These are phyloP conservation scores for Numida meleagris DNA, from an alignment of 2,113 vertebrate species.

Conservation along the genomic window DNA sequence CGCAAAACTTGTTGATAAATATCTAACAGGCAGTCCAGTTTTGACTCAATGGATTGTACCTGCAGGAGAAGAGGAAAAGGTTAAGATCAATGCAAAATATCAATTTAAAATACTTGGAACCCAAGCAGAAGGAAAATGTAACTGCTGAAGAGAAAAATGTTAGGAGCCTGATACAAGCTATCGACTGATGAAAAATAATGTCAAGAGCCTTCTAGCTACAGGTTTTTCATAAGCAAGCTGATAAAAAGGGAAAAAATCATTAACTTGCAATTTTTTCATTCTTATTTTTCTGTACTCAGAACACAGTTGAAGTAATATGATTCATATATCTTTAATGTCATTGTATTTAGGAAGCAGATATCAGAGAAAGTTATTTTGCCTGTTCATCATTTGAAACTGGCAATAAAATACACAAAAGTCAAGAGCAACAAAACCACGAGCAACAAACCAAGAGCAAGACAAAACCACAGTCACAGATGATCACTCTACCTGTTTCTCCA, in stretches of 20 bases:
- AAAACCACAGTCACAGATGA: neutral
- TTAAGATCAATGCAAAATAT: neutral
- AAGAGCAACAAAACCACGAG: neutral
- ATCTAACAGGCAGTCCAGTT: slow-evolving; percentile 93
- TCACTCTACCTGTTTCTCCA: slow-evolving; percentile 92
- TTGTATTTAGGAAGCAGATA: neutral
- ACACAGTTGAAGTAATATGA: neutral
- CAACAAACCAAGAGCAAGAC: no score
- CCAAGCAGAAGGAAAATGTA: neutral
- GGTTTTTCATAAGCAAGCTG: neutral
- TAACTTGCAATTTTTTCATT: neutral
- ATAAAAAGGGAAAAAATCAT: neutral
- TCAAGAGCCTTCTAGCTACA: neutral
- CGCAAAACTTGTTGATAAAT: slow-evolving; percentile 93
- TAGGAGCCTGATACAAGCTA: neutral
- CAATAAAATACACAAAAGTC: neutral
- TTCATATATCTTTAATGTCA: neutral
- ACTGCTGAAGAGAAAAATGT: neutral
- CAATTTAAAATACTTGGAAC: neutral
- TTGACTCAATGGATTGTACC: slow-evolving; percentile 98
- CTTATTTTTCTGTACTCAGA: neutral
- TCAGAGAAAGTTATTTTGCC: neutral
- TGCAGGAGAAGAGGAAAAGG: slow-evolving; percentile 46
- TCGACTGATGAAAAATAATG: neutral
- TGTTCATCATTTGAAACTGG: neutral